Evolutionary conservation across 2,888 invertebrate species (phyloP), one percentile per base, ranked within the genome.

Genomic region (Brachypterus glaber): DNA sequence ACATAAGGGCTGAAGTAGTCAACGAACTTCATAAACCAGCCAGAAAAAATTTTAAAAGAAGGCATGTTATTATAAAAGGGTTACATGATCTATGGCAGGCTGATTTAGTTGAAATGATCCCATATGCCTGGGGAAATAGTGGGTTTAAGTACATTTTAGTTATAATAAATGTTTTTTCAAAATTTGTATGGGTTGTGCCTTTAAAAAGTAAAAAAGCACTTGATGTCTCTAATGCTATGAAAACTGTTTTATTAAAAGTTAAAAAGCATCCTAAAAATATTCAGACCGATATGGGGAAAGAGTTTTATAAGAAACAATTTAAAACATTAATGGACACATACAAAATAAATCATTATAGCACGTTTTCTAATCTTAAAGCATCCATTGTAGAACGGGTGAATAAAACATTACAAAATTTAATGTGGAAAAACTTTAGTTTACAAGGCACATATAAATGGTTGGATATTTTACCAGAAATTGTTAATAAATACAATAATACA

Each of bases 11-110:
- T 12, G 14, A 47, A 43, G 36, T 58, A 59, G 49, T 57, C 58
- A 46, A 46, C 41, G n/a, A n/a, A n/a, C n/a, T n/a, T n/a, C n/a
- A n/a, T n/a, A n/a, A n/a, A n/a, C n/a, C n/a, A n/a, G n/a, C n/a
- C n/a, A n/a, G n/a, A n/a, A n/a, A n/a, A n/a, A n/a, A n/a, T n/a
- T n/a, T n/a, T n/a, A n/a, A n/a, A 25, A 43, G 55, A 15, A 44
- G 58, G 27, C 30, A 44, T 33, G 55, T 58, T 13, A 43, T 55
- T 13, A 47, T 56, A 21, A 55, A 54, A n/a, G n/a, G n/a, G n/a
- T 44, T 62, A 5, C 53, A 60, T 50, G 59, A 63, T 39, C 45
- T 58, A 9, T 60, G 57, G 60, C 62, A 63, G 50, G 58, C 58
- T 17, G 62, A 63, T 51, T 48, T 63, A 4, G 58, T 55, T 12